phyloP scores from a whole-genome alignment of 2,113 vertebrate genomes.

The Peromyscus maniculatus region DNA sequence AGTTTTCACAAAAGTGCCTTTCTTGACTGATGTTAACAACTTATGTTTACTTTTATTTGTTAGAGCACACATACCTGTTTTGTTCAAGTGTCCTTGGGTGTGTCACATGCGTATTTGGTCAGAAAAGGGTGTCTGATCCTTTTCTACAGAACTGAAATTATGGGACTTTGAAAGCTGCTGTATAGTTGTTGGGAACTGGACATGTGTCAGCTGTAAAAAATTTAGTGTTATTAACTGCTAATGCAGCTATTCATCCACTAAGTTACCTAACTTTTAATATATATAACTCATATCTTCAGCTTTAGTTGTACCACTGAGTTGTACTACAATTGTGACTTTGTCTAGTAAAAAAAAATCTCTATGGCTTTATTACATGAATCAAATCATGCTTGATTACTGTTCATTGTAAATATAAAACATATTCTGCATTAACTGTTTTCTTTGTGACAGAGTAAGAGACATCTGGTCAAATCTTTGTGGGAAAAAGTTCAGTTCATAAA shows the following conservation, averaged over 20 bases:
- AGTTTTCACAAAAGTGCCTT: background rate
- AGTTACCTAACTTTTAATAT: background rate
- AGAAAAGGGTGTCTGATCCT: background rate
- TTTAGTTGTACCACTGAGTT: background rate
- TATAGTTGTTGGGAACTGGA: background rate
- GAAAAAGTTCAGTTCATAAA: conserved; percentile 3
- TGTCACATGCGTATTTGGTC: background rate
- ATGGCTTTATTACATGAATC: background rate
- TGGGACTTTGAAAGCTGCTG: background rate
- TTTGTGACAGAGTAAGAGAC: background rate
- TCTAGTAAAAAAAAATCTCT: background rate
- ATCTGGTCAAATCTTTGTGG: background rate
- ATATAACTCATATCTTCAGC: background rate
- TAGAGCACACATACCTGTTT: background rate
- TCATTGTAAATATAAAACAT: background rate
- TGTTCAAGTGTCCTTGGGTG: background rate
- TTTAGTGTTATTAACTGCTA: background rate
- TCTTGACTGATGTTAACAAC: background rate
- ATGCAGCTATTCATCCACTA: background rate
- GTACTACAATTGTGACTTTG: background rate
- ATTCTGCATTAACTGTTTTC: background rate
- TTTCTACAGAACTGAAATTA: background rate
- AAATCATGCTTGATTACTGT: conserved; percentile 10
- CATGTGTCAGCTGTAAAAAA: background rate
- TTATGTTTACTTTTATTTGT: background rate